Conservation (phyloP, 2,113 vertebrate species). For the Cariama cristata region DNA sequence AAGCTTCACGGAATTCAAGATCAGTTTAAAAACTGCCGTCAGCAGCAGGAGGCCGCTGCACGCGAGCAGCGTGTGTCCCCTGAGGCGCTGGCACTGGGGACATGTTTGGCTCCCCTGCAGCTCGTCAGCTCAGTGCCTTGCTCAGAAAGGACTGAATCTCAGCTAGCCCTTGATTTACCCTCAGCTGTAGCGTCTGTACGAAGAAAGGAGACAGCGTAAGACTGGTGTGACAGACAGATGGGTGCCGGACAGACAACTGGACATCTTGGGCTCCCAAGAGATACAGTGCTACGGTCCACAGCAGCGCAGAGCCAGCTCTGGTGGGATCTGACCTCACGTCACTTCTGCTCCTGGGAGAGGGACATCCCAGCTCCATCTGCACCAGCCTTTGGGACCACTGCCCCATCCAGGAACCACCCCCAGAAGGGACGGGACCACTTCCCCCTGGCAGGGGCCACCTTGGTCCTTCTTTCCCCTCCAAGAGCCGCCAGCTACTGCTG, state of each 20-base stretch:
- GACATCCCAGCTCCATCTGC: neutral
- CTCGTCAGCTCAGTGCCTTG: neutral
- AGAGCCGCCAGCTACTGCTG: neutral
- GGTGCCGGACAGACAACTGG: neutral
- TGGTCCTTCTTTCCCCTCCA: neutral
- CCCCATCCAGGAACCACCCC: neutral
- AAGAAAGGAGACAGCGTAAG: neutral
- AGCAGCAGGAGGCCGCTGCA: neutral
- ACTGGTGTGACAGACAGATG: neutral
- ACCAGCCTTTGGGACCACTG: rapidly evolving
- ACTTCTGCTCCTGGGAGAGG: neutral
- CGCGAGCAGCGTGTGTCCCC: rapidly evolving
- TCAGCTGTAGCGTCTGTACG: neutral
- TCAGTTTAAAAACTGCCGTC: neutral
- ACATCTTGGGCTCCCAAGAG: neutral
- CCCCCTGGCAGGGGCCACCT: neutral
- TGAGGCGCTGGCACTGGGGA: rapidly evolving
- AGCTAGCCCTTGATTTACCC: neutral
- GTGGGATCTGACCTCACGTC: neutral
- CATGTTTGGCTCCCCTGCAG: neutral
- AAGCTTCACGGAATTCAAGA: neutral
- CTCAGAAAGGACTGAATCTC: neutral
- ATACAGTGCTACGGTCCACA: neutral
- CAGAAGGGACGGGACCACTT: rapidly evolving
- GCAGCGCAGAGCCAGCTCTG: neutral